These are phyloP conservation scores for Adineta ricciae DNA, from an alignment of 2,888 invertebrate genomes.

Conservation along the genomic window DNA sequence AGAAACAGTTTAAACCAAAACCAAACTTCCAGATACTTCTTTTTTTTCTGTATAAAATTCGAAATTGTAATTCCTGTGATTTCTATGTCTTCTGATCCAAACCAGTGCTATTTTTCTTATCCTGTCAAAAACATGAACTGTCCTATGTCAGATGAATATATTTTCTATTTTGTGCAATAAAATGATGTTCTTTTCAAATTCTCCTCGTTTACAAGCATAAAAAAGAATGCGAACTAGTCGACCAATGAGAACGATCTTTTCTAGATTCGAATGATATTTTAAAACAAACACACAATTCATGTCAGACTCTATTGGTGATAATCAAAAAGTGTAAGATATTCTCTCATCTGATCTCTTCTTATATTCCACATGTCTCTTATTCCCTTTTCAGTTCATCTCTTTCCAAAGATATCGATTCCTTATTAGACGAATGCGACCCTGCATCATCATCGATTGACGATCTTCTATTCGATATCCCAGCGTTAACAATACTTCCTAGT, in stretches of 20 bases:
- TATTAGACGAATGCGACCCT: background rate
- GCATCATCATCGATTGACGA: background rate
- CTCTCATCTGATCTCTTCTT: too few species aligned
- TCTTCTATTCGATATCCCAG: background rate
- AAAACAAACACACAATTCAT: background rate
- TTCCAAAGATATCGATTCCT: background rate
- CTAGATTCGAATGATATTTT: background rate
- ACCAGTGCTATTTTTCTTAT: background rate
- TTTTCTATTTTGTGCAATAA: background rate
- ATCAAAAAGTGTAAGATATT: background rate
- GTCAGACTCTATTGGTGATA: background rate
- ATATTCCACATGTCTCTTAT: background rate
- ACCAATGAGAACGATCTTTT: background rate
- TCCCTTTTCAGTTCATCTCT: background rate
- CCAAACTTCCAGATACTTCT: background rate
- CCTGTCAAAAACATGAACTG: background rate
- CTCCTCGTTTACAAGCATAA: background rate
- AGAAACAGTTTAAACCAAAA: background rate
- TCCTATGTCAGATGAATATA: background rate
- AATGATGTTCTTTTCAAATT: background rate
- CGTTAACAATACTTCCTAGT: constrained; percentile 55
- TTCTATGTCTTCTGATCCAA: background rate
- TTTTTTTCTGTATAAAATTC: background rate
- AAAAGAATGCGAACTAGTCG: background rate
- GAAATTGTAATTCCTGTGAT: background rate